phyloP scores from a whole-genome alignment of 2,797 vertebrate genomes.

The Choloepus didactylus region DNA sequence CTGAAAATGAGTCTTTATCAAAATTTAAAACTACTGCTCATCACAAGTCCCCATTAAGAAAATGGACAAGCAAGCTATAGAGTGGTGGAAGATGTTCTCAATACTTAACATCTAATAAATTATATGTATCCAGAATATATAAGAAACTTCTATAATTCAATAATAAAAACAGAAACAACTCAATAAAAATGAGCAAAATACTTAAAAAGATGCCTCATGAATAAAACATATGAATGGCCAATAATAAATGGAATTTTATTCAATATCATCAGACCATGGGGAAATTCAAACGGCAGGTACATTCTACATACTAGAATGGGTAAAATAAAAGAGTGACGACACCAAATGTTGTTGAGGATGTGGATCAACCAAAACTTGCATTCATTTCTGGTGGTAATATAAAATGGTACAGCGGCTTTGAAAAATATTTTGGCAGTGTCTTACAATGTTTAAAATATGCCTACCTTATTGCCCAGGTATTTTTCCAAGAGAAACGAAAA shows the following conservation, averaged over 20 bases:
- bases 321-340: background rate
- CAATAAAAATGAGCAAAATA: background rate
- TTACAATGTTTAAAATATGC: conserved; percentile 6
- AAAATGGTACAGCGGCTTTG: conserved; percentile 42
- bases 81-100: background rate
- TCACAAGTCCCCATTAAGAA: background rate
- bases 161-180: conserved; percentile 1
- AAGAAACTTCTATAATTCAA: background rate
- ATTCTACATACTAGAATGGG: background rate
- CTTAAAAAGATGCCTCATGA: background rate
- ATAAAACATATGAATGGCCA: background rate
- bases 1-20: background rate
- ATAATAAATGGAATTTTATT: background rate
- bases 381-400: background rate
- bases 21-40: background rate
- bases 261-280: background rate
- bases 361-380: background rate
- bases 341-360: background rate
- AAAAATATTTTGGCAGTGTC: background rate
- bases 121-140: background rate
- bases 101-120: background rate
- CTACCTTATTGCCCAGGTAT: background rate
- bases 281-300: background rate
- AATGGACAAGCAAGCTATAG: conserved; percentile 27
- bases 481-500: conserved; percentile 31